phyloP scores from a whole-genome alignment of 2,888 invertebrate species.

The Philereme vetulata region DNA sequence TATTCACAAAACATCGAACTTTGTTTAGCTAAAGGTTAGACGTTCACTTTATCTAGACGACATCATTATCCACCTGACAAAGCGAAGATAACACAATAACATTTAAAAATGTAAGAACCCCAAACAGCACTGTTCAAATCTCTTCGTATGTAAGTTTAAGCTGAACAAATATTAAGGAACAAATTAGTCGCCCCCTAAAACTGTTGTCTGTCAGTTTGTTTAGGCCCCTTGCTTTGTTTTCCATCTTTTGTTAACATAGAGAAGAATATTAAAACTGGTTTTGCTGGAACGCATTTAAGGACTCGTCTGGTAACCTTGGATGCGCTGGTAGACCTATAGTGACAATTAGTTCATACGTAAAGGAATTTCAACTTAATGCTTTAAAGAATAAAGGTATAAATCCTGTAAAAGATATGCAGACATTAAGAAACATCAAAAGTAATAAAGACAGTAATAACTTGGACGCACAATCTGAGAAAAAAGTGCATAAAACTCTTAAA shows the following conservation, averaged over 20 bases:
- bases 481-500: constrained; percentile 4
- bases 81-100: constrained; percentile 16
- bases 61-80: constrained; percentile 21
- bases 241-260: constrained; percentile 43
- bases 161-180: constrained; percentile 60
- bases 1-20: constrained; percentile 17
- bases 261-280: constrained; percentile 35
- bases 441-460: constrained; percentile 37
- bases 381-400: constrained; percentile 15
- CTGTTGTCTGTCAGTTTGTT: constrained; percentile 42
- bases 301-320: constrained; percentile 38
- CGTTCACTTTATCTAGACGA: constrained; percentile 29
- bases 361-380: constrained; percentile 15
- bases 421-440: constrained; percentile 33
- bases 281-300: constrained; percentile 34
- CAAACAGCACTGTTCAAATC: constrained; percentile 18
- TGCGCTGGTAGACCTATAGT: constrained; percentile 30
- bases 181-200: constrained; percentile 54
- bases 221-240: constrained; percentile 47
- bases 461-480: constrained; percentile 25
- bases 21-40: constrained; percentile 24
- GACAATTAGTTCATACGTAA: constrained; percentile 24
- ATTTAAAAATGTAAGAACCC: constrained; percentile 11
- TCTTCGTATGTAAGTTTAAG: constrained; percentile 48
- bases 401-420: constrained; percentile 12